Conservation (phyloP, 2,113 vertebrate genomes). For the Platichthys stellatus region DNA sequence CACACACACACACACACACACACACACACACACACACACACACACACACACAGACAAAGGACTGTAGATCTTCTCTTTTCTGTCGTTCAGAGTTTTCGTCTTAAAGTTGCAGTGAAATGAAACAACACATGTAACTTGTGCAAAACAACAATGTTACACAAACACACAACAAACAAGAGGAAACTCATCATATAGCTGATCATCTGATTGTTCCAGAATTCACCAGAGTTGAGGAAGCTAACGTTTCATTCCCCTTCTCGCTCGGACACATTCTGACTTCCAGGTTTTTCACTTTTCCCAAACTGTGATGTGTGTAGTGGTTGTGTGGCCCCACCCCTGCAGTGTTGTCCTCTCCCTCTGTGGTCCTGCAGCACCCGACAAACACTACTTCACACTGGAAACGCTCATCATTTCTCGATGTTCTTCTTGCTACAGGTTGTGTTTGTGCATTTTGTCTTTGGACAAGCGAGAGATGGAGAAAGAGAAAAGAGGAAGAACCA, state of each 20-base stretch:
- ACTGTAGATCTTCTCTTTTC: neutral
- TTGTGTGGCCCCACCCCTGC: constrained; percentile 50
- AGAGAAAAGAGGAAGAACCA: too few species aligned
- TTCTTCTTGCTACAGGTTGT: too few species aligned
- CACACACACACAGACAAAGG: constrained; percentile 32
- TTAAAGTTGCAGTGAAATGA: too few species aligned
- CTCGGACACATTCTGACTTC: too few species aligned
- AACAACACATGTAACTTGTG: too few species aligned
- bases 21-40: constrained; percentile 32
- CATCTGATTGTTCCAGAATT: too few species aligned
- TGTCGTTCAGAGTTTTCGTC: neutral
- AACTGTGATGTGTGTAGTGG: neutral
- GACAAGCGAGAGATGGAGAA: too few species aligned
- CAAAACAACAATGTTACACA: neutral
- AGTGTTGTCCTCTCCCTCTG: constrained; percentile 28
- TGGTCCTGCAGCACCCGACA: constrained; percentile 20
- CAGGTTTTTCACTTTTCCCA: neutral
- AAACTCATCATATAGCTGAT: too few species aligned
- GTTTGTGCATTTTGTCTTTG: too few species aligned
- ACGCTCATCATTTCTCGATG: neutral
- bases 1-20: constrained; percentile 16
- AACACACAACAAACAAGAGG: neutral
- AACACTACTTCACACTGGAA: neutral
- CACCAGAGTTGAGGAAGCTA: too few species aligned
- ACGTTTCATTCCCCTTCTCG: too few species aligned